These are phyloP conservation scores for Hyperoodon ampullatus DNA, from an alignment of 2,113 vertebrate genomes.

Conservation along the genomic window DNA sequence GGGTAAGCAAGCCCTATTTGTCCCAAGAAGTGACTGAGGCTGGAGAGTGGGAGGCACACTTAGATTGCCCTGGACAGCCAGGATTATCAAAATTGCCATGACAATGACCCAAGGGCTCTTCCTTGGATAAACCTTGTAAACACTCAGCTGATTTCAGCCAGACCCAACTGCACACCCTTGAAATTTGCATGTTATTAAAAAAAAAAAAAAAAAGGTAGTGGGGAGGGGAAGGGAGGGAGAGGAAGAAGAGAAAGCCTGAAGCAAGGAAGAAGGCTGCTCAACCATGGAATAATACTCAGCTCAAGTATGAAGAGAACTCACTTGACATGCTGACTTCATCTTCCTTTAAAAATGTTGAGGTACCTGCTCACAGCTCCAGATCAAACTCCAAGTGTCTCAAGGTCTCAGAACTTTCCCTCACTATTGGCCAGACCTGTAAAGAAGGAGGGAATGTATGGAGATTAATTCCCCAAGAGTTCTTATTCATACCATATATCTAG, in stretches of 20 bases:
- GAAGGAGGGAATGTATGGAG: neutral
- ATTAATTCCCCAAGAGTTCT: neutral
- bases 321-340: neutral
- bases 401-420: neutral
- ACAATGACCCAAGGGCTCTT: constrained; percentile 69
- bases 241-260: neutral
- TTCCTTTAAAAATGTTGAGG: neutral
- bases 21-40: neutral
- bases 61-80: constrained; percentile 14
- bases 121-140: constrained; percentile 62
- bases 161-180: constrained; percentile 65
- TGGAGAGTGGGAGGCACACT: neutral
- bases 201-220: neutral
- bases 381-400: neutral
- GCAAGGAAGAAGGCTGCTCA: neutral
- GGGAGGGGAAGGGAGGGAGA: neutral
- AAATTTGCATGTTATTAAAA: constrained; percentile 33
- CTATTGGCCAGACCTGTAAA: neutral
- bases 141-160: constrained; percentile 40
- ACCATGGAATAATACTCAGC: neutral
- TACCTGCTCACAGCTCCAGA: neutral
- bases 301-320: neutral
- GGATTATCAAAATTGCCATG: constrained; percentile 68
- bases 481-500: neutral
- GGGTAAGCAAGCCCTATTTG: neutral